phyloP scores from a whole-genome alignment of 1,140 invertebrate genomes.

The Eurosta solidaginis region DNA sequence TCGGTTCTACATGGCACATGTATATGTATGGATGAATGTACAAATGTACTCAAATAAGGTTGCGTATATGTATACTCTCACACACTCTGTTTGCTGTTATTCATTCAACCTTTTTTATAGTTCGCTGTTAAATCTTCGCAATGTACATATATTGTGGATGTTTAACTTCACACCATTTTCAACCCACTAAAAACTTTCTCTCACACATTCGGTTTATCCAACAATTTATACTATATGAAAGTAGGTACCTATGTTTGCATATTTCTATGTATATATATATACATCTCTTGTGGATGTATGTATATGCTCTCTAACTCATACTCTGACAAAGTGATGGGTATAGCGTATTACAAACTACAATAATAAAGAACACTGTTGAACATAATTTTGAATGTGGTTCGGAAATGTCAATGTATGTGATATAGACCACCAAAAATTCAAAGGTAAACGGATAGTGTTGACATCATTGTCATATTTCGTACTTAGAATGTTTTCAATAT shows the following conservation, averaged over 20 bases:
- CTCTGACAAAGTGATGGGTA: neutral
- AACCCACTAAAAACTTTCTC: constrained; percentile 10
- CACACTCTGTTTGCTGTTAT: neutral
- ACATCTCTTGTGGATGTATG: neutral
- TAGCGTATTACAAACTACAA: neutral
- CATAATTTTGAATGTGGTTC: too few species aligned
- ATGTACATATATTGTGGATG: neutral
- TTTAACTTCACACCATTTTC: neutral
- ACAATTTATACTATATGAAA: neutral
- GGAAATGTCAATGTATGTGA: too few species aligned
- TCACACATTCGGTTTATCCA: neutral
- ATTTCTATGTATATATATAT: neutral
- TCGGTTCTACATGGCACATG: too few species aligned
- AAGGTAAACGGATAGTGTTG: too few species aligned
- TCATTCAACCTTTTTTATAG: neutral
- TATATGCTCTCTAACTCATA: neutral
- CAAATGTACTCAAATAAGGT: too few species aligned
- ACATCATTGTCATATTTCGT: too few species aligned
- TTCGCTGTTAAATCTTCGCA: neutral
- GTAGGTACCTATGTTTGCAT: too few species aligned
- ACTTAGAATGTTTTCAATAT: too few species aligned
- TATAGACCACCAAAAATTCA: too few species aligned
- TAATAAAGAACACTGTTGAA: neutral
- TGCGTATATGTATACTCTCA: neutral
- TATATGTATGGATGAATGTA: too few species aligned